phyloP scores from a whole-genome alignment of 1,140 invertebrate genomes.

The Bombus affinis region DNA sequence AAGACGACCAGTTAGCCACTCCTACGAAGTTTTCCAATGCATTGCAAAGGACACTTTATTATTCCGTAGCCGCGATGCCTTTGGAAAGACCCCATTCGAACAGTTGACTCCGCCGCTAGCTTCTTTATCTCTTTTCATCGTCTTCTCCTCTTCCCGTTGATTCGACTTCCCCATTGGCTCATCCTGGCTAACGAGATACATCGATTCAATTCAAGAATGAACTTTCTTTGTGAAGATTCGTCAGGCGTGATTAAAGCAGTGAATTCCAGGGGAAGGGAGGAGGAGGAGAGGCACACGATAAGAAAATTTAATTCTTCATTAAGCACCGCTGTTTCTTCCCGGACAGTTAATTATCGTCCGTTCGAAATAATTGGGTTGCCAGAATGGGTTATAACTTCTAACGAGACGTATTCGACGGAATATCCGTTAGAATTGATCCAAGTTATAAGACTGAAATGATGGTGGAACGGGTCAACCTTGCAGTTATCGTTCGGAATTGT shows the following conservation, averaged over 20 bases:
- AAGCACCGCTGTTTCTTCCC: constrained; percentile 66
- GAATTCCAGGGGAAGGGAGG: constrained; percentile 57
- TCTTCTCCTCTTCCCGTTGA: constrained; percentile 32
- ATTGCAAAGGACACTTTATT: constrained; percentile 57
- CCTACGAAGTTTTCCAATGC: constrained; percentile 31
- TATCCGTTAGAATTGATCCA: constrained; percentile 42
- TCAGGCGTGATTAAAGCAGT: constrained; percentile 72
- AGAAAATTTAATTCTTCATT: constrained; percentile 78
- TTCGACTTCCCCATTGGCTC: constrained; percentile 3
- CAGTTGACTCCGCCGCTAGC: constrained; percentile 45
- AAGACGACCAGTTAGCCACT: constrained; percentile 35
- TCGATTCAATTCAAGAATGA: constrained; percentile 55
- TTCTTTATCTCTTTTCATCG: constrained; percentile 31
- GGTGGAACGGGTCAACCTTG: constrained; percentile 16
- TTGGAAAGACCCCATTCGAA: constrained; percentile 45
- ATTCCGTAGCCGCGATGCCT: constrained; percentile 57
- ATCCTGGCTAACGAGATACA: constrained; percentile 62
- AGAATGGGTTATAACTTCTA: constrained; percentile 55
- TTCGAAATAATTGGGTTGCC: constrained; percentile 62
- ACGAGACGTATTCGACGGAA: constrained; percentile 55
- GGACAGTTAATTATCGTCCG: constrained; percentile 66
- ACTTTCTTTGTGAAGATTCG: constrained; percentile 67
- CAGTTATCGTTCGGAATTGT: constrained; percentile 20
- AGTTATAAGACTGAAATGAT: constrained; percentile 29
- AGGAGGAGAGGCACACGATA: constrained; percentile 68